These are phyloP conservation scores for Augochlorella aurata DNA, from an alignment of 2,888 invertebrate genomes.

Conservation along the genomic window DNA sequence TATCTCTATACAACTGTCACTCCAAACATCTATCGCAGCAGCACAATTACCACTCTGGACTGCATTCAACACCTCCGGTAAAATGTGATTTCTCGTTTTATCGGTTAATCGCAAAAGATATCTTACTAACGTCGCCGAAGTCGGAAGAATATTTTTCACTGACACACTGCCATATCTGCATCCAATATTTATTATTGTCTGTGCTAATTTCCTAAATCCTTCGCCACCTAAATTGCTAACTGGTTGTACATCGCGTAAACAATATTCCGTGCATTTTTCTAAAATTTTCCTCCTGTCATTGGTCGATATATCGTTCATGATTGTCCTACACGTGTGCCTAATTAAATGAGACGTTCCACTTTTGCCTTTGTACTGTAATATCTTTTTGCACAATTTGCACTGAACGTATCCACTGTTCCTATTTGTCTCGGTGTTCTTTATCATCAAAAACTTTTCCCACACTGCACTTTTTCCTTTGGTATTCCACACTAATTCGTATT, in stretches of 20 bases:
- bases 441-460: conserved; percentile 3
- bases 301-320: neutral
- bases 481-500: neutral
- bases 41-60: neutral
- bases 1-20: neutral
- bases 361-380: conserved; percentile 4
- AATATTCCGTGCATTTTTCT: conserved; percentile 2
- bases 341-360: neutral
- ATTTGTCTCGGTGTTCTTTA: neutral
- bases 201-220: conserved; percentile 9
- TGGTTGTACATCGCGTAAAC: neutral
- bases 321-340: neutral
- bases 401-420: neutral
- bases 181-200: conserved; percentile 26
- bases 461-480: neutral
- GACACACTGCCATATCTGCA: conserved; percentile 3
- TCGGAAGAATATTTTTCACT: conserved; percentile 3
- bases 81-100: conserved; percentile 2
- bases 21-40: conserved; percentile 10
- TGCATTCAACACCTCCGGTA: conserved; percentile 8
- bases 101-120: conserved; percentile 1
- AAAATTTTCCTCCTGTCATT: conserved; percentile 2
- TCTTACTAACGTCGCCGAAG: neutral
- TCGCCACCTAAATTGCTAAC: neutral
- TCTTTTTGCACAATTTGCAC: neutral